Conservation (phyloP, 2,888 invertebrate genomes). For the Oligia latruncula region DNA sequence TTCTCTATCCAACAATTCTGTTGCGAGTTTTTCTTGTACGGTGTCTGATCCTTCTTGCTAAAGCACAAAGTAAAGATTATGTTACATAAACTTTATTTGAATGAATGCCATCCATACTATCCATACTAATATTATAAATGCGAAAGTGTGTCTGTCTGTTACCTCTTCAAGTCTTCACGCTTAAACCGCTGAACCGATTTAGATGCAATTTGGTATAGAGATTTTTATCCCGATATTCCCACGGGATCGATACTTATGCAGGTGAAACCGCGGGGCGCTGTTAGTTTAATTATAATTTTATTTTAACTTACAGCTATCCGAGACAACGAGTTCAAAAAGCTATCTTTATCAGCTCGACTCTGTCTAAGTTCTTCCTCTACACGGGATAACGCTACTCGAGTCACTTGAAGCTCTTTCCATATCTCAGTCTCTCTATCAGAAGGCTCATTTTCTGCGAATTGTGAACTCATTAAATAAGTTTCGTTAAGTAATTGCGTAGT, state of each 20-base stretch:
- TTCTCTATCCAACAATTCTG: constrained; percentile 82
- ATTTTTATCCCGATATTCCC: too few species aligned
- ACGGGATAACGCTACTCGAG: constrained; percentile 76
- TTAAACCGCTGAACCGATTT: too few species aligned
- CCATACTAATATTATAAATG: too few species aligned
- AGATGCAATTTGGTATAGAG: too few species aligned
- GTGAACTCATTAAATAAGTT: constrained; percentile 10
- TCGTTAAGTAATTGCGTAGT: background rate
- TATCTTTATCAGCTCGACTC: constrained; percentile 87
- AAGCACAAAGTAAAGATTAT: constrained; percentile 43
- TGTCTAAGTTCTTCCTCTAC: constrained; percentile 83
- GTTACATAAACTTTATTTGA: background rate
- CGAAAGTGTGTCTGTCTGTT: too few species aligned
- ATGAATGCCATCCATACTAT: too few species aligned
- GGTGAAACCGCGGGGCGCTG: too few species aligned
- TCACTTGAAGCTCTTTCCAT: constrained; percentile 87
- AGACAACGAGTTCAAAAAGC: constrained; percentile 85
- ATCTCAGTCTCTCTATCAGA: constrained; percentile 86
- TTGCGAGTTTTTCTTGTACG: constrained; percentile 81
- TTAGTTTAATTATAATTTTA: background rate
- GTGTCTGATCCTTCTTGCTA: constrained; percentile 82
- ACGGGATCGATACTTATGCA: too few species aligned
- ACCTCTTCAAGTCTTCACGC: too few species aligned
- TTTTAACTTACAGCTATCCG: constrained; percentile 83
- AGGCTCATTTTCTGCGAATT: constrained; percentile 80